Percentiles rank a stretch among this genome's conserved stretches.
phyloP scores from a whole-genome alignment of 2,888 invertebrate species.

The Tethea ocularis region DNA sequence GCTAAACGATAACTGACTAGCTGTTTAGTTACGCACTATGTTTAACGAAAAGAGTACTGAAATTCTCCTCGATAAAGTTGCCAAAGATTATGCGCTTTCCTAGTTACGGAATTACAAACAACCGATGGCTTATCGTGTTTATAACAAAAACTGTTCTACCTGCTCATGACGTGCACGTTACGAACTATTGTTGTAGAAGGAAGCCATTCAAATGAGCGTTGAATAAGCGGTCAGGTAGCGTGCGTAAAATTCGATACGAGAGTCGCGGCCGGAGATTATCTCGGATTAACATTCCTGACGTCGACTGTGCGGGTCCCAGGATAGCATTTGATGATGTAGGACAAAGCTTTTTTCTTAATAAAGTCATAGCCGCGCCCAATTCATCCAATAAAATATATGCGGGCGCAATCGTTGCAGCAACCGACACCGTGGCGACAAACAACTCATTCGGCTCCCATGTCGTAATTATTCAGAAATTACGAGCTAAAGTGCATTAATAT shows the following conservation, averaged over 20 bases:
- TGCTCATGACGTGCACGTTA: constrained; percentile 55
- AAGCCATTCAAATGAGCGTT: constrained; percentile 71
- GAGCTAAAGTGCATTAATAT: constrained; percentile 56
- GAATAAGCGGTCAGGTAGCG: constrained; percentile 76
- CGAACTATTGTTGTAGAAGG: constrained; percentile 65
- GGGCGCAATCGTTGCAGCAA: constrained; percentile 57
- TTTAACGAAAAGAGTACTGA: background rate
- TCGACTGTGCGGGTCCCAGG: constrained; percentile 51
- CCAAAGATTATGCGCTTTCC: background rate
- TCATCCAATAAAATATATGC: constrained; percentile 79
- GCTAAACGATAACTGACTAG: background rate
- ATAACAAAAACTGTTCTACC: constrained; percentile 61
- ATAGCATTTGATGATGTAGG: constrained; percentile 52
- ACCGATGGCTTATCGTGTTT: constrained; percentile 4
- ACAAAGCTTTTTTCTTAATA: constrained; percentile 63
- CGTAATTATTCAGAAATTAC: constrained; percentile 72
- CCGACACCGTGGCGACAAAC: constrained; percentile 47
- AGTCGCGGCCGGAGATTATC: constrained; percentile 69
- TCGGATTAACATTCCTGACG: constrained; percentile 77
- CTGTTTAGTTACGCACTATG: background rate
- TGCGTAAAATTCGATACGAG: constrained; percentile 76
- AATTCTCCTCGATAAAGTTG: background rate
- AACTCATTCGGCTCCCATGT: constrained; percentile 53
- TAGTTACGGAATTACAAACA: constrained; percentile 1
- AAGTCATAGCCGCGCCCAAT: constrained; percentile 64